These are phyloP conservation scores for Drosophila neoperkinsi DNA, from an alignment of 2,888 invertebrate species.

Conservation along the genomic window DNA sequence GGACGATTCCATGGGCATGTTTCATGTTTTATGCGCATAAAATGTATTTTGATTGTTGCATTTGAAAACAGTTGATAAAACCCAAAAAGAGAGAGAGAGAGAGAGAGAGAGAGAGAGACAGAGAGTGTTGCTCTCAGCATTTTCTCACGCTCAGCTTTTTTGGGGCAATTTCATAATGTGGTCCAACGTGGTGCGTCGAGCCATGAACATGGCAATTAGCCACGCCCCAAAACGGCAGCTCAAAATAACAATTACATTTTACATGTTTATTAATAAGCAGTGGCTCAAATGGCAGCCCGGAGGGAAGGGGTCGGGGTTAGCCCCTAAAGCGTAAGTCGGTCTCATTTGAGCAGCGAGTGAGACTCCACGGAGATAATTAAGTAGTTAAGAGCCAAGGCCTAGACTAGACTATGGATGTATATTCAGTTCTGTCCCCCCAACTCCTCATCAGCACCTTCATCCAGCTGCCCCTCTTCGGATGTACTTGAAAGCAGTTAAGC, in stretches of 20 bases:
- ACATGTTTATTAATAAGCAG: slow-evolving; percentile 76
- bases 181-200: slow-evolving; percentile 26
- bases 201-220: slow-evolving; percentile 49
- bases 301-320: background rate
- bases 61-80: slow-evolving; percentile 32
- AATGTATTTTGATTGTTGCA: slow-evolving; percentile 65
- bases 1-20: slow-evolving; percentile 58
- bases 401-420: slow-evolving; percentile 10
- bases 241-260: slow-evolving; percentile 77
- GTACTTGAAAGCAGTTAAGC: slow-evolving; percentile 48
- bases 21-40: slow-evolving; percentile 68
- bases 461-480: slow-evolving; percentile 35
- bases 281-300: background rate
- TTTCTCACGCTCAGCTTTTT: slow-evolving; percentile 66
- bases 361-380: slow-evolving; percentile 51
- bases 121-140: slow-evolving; percentile 11
- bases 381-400: slow-evolving; percentile 51
- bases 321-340: slow-evolving; percentile 33
- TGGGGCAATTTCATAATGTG: slow-evolving; percentile 60
- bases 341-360: slow-evolving; percentile 36
- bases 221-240: slow-evolving; percentile 62
- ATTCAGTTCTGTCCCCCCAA: background rate
- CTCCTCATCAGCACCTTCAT: background rate
- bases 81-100: background rate
- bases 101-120: background rate